A percentile compares a stretch with the other conserved stretches of the same genome.
Evolutionary conservation across 2,113 vertebrate species (phyloP).

Genomic region (Xiphophorus maculatus): DNA sequence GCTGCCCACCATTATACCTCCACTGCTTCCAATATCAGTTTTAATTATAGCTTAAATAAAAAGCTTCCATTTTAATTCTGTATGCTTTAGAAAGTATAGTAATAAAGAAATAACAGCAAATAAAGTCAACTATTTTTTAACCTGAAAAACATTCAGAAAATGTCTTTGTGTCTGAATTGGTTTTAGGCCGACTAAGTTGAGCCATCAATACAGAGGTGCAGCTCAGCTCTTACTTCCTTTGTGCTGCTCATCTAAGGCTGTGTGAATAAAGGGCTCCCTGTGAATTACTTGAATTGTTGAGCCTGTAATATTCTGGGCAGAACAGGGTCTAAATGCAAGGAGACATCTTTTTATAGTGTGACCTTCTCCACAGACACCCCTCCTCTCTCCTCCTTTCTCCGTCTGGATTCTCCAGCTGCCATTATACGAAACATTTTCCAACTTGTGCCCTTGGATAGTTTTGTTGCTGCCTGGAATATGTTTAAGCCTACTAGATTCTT

Average conservation of each 20-base stretch:
- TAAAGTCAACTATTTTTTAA: too few relatives aligned
- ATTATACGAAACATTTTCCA: conserved; percentile 30
- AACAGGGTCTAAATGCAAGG: conserved; percentile 56
- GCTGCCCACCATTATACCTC: neutral
- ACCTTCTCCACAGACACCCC: conserved; percentile 61
- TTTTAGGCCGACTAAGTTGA: conserved; percentile 7
- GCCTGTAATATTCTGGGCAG: conserved; percentile 33
- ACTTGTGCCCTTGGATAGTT: conserved; percentile 9
- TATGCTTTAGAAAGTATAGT: too few relatives aligned
- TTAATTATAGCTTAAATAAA: too few relatives aligned
- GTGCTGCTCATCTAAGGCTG: conserved; percentile 1
- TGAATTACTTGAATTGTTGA: conserved; percentile 38
- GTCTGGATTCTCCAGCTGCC: conserved; percentile 15
- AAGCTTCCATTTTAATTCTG: too few relatives aligned
- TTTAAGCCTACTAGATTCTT: neutral
- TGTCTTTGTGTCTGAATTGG: neutral
- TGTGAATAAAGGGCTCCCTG: conserved; percentile 25
- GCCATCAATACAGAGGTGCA: conserved; percentile 10
- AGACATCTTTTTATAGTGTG: conserved; percentile 62
- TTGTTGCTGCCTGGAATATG: conserved; percentile 8
- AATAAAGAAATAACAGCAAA: too few relatives aligned
- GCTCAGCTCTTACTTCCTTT: neutral
- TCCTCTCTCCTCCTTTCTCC: conserved; percentile 10
- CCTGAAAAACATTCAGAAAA: too few relatives aligned
- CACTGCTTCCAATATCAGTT: too few relatives aligned